Percentiles rank a stretch among this genome's conserved stretches.
phyloP scores from a whole-genome alignment of 2,113 vertebrate genomes.

The Chlorodrepanis virens region DNA sequence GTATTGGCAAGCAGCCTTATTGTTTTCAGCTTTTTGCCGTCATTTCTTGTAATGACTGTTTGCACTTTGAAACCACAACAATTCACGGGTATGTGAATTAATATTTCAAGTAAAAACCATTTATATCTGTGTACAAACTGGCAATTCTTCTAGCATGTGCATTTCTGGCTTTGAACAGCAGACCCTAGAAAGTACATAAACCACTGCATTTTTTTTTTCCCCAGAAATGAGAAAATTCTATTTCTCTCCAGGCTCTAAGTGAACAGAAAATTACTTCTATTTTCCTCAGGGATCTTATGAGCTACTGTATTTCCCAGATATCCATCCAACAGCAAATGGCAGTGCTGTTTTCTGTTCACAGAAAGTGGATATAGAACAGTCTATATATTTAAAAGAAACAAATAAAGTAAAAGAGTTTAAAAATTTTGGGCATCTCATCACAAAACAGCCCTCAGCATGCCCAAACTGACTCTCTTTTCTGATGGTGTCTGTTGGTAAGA shows the following conservation, averaged over 20 bases:
- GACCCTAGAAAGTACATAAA: neutral
- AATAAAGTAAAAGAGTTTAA: neutral
- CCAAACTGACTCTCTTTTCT: neutral
- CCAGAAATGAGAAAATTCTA: neutral
- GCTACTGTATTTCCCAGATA: neutral
- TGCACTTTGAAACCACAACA: neutral
- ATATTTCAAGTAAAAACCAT: neutral
- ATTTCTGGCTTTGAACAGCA: neutral
- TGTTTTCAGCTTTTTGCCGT: neutral
- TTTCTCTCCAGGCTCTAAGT: neutral
- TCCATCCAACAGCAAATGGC: neutral
- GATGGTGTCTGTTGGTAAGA: neutral
- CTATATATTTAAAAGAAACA: neutral
- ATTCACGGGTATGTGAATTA: neutral
- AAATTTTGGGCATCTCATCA: neutral
- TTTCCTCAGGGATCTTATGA: neutral
- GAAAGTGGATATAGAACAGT: neutral
- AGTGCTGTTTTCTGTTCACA: neutral
- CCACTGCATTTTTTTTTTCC: neutral
- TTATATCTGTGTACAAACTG: neutral
- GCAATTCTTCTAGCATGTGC: neutral
- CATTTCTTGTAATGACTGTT: neutral
- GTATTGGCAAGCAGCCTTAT: neutral
- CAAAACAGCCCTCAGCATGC: neutral
- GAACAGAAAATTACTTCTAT: neutral